phyloP scores from a whole-genome alignment of 2,797 vertebrate genomes.

The Helarctos malayanus region DNA sequence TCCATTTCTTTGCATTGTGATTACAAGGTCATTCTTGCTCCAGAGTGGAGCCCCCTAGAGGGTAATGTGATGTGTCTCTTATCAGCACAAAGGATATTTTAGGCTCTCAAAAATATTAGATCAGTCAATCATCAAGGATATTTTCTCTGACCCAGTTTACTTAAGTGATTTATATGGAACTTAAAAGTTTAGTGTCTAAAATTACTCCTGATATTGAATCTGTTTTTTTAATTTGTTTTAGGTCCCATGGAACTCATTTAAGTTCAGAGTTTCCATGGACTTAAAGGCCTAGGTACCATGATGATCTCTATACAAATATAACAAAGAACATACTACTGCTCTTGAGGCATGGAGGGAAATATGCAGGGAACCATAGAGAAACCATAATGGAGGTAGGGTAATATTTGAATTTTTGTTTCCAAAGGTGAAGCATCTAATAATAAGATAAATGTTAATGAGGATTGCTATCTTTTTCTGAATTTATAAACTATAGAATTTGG shows the following conservation, averaged over 20 bases:
- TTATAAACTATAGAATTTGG: slow-evolving; percentile 13
- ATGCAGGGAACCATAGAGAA: neutral
- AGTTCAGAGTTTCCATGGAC: slow-evolving; percentile 40
- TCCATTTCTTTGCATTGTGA: neutral
- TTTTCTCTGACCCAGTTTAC: slow-evolving; percentile 81
- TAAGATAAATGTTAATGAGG: neutral
- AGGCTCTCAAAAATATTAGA: slow-evolving; percentile 73
- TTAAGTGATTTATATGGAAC: slow-evolving; percentile 78
- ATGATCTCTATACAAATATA: slow-evolving; percentile 8
- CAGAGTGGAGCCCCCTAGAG: slow-evolving; percentile 42
- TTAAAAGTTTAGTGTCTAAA: slow-evolving; percentile 76
- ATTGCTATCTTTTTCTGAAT: slow-evolving; percentile 18
- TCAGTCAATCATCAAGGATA: slow-evolving; percentile 74
- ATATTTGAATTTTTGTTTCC: slow-evolving; percentile 43
- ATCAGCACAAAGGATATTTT: slow-evolving; percentile 55
- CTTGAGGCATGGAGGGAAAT: neutral
- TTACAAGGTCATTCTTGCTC: slow-evolving; percentile 60
- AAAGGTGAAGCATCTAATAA: neutral
- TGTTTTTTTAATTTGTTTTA: slow-evolving; percentile 77
- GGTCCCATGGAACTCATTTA: slow-evolving; percentile 72
- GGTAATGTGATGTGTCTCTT: slow-evolving; percentile 41
- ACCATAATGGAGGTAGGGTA: neutral
- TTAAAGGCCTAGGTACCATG: slow-evolving; percentile 32
- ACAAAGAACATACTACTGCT: neutral
- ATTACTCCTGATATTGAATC: slow-evolving; percentile 73